Evolutionary conservation across 2,113 vertebrate species (phyloP).

Genomic region (Taurulus bubalis): DNA sequence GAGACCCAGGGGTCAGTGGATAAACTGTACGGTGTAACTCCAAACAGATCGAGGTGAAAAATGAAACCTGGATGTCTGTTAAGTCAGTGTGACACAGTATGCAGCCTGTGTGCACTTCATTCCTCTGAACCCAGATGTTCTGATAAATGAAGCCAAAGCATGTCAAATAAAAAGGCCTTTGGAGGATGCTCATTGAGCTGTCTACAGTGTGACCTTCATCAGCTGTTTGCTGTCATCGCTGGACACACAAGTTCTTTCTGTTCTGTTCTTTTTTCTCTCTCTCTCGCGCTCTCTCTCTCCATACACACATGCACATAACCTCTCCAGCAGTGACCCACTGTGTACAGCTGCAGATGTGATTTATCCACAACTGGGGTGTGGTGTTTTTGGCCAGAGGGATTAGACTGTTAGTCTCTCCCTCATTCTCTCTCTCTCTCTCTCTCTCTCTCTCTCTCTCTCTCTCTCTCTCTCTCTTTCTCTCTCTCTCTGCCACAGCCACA

Average conservation of each 20-base stretch:
- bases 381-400: conserved; percentile 78
- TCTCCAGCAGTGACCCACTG: conserved; percentile 80
- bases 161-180: conserved; percentile 68
- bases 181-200: conserved; percentile 57
- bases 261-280: conserved; percentile 27
- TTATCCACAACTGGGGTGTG: conserved; percentile 83
- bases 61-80: conserved; percentile 44
- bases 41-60: conserved; percentile 49
- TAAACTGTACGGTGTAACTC: conserved; percentile 22
- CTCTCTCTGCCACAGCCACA: conserved; percentile 71
- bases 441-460: conserved; percentile 44
- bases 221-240: conserved; percentile 75
- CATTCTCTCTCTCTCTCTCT: conserved; percentile 18
- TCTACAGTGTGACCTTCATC: conserved; percentile 70
- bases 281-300: neutral
- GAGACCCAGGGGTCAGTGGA: conserved; percentile 23
- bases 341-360: conserved; percentile 83
- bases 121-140: conserved; percentile 68
- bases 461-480: conserved; percentile 33
- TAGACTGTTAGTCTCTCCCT: conserved; percentile 60
- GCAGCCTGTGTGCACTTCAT: conserved; percentile 61
- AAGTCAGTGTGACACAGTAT: conserved; percentile 62
- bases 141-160: conserved; percentile 61
- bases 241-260: conserved; percentile 54
- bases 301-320: conserved; percentile 53